phyloP scores from a whole-genome alignment of 2,113 vertebrate species.

The Nothobranchius furzeri region DNA sequence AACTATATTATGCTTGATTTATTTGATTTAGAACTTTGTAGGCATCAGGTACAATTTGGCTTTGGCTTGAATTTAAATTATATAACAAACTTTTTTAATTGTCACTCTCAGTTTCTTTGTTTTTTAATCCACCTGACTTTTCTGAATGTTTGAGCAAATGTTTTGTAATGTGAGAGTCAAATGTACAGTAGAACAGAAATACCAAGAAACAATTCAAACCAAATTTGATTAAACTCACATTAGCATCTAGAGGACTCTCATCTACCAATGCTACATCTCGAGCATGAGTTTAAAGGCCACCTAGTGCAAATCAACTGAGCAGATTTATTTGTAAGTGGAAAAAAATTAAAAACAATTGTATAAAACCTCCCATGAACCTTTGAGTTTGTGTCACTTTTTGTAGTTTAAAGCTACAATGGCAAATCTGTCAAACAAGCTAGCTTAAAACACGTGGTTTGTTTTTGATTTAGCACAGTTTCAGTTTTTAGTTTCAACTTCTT shows the following conservation, averaged over 20 bases:
- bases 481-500: no score
- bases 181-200: background rate
- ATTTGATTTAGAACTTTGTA: conserved; percentile 21
- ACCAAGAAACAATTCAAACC: conserved; percentile 27
- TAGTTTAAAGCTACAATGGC: conserved; percentile 7
- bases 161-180: background rate
- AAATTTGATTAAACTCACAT: conserved; percentile 55
- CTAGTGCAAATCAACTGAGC: conserved; percentile 1
- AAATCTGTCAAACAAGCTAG: no score
- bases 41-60: conserved; percentile 1
- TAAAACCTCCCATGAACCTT: conserved; percentile 30
- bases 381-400: conserved; percentile 47
- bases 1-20: conserved; percentile 35
- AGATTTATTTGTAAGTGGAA: conserved; percentile 45
- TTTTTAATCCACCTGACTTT: background rate
- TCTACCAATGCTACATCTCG: conserved; percentile 41
- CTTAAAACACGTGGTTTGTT: no score
- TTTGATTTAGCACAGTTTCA: no score
- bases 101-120: background rate
- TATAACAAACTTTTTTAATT: background rate
- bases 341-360: conserved; percentile 45
- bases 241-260: conserved; percentile 52
- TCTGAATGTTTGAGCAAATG: conserved; percentile 4
- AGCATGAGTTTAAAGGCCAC: conserved; percentile 47
- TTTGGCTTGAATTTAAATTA: background rate